Conservation (phyloP, 2,113 vertebrate genomes). For the Crotalus viridis region DNA sequence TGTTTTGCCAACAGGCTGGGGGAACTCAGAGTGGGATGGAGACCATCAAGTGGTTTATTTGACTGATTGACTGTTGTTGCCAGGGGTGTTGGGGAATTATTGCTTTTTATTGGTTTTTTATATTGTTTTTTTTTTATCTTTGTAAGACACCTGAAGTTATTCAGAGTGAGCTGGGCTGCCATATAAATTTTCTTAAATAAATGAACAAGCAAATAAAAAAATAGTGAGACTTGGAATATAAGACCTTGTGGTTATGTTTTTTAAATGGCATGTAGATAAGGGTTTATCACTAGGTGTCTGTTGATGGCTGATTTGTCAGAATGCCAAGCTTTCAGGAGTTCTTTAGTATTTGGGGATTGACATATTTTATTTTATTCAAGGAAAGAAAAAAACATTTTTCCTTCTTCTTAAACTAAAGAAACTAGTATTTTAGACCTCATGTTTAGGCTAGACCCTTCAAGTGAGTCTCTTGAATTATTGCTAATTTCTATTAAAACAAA, state of each 20-base stretch:
- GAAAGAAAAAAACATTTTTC: neutral
- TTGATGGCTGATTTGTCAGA: neutral
- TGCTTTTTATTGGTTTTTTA: neutral
- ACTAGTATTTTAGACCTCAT: neutral
- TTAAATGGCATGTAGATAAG: neutral
- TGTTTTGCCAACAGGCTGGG: neutral
- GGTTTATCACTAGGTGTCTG: neutral
- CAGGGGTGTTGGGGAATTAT: neutral
- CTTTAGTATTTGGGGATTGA: neutral
- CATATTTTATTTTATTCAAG: neutral
- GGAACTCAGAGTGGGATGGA: neutral
- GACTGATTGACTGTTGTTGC: neutral
- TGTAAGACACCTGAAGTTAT: neutral
- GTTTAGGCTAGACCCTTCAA: neutral
- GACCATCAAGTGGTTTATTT: neutral
- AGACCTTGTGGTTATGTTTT: neutral
- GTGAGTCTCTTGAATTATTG: neutral
- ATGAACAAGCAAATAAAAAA: neutral
- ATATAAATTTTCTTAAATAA: neutral
- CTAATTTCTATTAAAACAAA: neutral
- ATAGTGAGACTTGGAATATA: neutral
- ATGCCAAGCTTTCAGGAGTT: neutral
- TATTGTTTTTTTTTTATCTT: neutral
- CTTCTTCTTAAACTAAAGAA: neutral
- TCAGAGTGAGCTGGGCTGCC: neutral